phyloP scores from a whole-genome alignment of 1,140 invertebrate species.

The Pantala flavescens region DNA sequence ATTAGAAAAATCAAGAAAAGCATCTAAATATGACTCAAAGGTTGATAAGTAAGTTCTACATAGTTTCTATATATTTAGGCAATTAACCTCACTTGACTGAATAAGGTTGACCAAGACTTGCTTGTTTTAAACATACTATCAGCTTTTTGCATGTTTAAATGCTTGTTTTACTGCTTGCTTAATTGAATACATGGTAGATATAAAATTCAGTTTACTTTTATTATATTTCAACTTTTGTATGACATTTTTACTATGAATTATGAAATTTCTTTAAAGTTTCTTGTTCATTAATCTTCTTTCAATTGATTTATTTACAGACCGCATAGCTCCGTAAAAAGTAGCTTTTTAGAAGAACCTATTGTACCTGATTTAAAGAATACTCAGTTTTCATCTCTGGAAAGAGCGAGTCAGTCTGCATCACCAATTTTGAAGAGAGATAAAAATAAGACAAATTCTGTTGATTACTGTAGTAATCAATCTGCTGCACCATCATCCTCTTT shows the following conservation, averaged over 20 bases:
- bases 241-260: too few species aligned
- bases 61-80: too few species aligned
- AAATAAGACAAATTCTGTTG: not conserved
- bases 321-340: not conserved
- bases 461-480: too few species aligned
- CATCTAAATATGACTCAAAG: not conserved
- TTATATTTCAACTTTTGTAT: too few species aligned
- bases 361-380: not conserved
- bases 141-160: too few species aligned
- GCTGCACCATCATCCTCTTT: not conserved
- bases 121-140: too few species aligned
- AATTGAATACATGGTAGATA: too few species aligned
- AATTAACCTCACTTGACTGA: too few species aligned
- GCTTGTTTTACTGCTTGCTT: too few species aligned
- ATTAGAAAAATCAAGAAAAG: not conserved
- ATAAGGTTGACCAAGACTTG: too few species aligned
- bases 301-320: not conserved
- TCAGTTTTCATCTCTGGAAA: not conserved
- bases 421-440: not conserved
- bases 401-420: not conserved
- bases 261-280: too few species aligned
- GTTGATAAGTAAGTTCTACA: not conserved
- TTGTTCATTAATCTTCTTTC: not conserved
- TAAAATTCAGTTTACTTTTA: too few species aligned
- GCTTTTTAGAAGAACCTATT: not conserved